Evolutionary conservation across 1,140 invertebrate species (phyloP), one percentile per base, ranked within the genome.

Genomic region (Ceratina japonica): DNA sequence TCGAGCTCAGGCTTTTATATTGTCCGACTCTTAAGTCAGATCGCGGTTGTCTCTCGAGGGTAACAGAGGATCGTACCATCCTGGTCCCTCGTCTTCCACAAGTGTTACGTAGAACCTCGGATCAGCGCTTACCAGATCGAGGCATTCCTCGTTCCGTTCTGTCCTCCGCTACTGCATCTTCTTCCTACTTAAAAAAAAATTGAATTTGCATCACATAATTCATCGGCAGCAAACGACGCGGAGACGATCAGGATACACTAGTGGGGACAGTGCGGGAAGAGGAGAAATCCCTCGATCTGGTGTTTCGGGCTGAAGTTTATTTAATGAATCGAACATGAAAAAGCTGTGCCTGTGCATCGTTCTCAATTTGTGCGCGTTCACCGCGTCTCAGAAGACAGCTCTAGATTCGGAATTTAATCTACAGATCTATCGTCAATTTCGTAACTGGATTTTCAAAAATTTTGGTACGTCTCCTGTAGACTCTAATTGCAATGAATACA

Each of bases 321-420:
- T 3, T 1, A 12, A 24, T 15, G 63, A 22, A n/a, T 51, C 8
- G 16, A 31, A 74, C 37, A 84, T 83, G 82, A 56, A 37, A 15
- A 79, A 56, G 1, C 8, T 71, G 7, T 15, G 56, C 4, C 8
- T 84, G 7, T 82, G 13, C 0, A 24, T 54, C 0, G 0, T 85
- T n/a, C 80, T 13, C 24, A 66, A 12, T 54, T 13, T 62, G 2
- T 78, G 62, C 20, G 27, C 10, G 69, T 0, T 66, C 12, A 13
- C 54, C 0, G 49, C 0, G 15, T 54, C 65, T 2, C 86, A 89
- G 24, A 89, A 68, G 22, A 88, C 87, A 2, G 58, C 24, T 2
- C 70, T 91, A 0, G 90, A 91, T 49, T 73, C 81, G 0, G 79
- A 85, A 0, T 13, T 63, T 13, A 89, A 87, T 66, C 51, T 89